Base-by-base conservation (phyloP, 2,113 vertebrate genomes). In the Oncorhynchus masou region DNA sequence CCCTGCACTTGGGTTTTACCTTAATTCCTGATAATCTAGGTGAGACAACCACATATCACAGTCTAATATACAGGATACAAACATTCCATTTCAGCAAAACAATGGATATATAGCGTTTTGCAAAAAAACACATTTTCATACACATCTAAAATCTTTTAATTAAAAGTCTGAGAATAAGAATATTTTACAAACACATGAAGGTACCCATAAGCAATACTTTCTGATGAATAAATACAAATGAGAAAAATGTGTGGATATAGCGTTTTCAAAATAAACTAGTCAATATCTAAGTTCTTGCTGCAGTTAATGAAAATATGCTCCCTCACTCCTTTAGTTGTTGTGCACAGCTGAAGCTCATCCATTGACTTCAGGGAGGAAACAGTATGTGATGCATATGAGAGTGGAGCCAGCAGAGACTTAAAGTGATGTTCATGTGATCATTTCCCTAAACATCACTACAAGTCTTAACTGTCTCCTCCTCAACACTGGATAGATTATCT, bases 371-470 rank as follows among this genome's bases (percentile, higher is more conserved):
- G 16, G 12, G 45, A 87, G 71, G 15, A 85, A 74, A 20, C 70
- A 70, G 74, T 57, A 54, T 49, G 54, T 16, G 84, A 66, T 25
- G 75, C 20, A 66, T 65, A 34, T 9, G 89, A 92, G 93, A 92
- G 90, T 87, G 92, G 95, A 97, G 93, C 93, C 92, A 98, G 97
- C 96, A 97, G 96, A 98, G 97, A 99, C 97, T 99, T 98, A 97
- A 96, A 97, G 97, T 99, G 97, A 99, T 99, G 97, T 99, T 99
- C 96, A 99, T 96, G 94, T 95, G 92, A 94, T 94, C 92, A 96
- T 91, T 92, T 90, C 95, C 93, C 95, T 97, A 98, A 98, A 98
- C 97, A 98, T 97, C 96, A 99, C 97, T 98, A 96, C 96, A 98
- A 98, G 97, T 98, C 97, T 98, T 98, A 98, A 98, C 96, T 85